Base-by-base conservation (phyloP, 1,140 invertebrate genomes). In the Calephelis virginiensis region DNA sequence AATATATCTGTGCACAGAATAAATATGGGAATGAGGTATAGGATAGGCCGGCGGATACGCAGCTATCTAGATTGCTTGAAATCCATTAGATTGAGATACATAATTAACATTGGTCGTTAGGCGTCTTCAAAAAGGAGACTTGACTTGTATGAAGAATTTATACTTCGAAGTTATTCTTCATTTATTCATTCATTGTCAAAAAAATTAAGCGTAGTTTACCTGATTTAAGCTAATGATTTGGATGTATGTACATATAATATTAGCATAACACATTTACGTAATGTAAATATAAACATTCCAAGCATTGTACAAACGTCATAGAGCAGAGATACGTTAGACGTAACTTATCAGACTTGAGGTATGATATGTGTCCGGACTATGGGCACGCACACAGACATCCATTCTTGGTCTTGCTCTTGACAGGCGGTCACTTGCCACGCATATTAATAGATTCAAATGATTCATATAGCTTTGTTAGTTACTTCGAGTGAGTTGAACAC, bases 361-460 rank as follows among this genome's bases (percentile, higher is more conserved):
- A n/a, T 28, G 53, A 59, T 40, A 59, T 59, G 56, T 28, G 56
- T 40, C 28, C 37, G 63, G 59, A 47, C 50, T 65, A 49, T 63
- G 37, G 28, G 14, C 56, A 64, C 66, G 59, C 69, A 78, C 75
- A 85, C 72, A 77, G 68, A 76, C 71, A 75, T 63, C 67, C 70
- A 70, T 74, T 74, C 72, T 80, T 76, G 73, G 75, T 83, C 85
- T 89, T 86, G 85, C 78, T 89, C 86, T 89, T 89, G 86, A 89
- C 86, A 86, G 73, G 74, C 82, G 87, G 87, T 88, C 85, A 86
- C 85, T 89, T 75, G 85, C 79, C 80, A 83, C 82, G 86, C 86
- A 88, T 89, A 89, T 84, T 89, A 89, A 89, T 89, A 89, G 84
- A 83, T 76, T 72, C 74, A 85, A 88, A 81, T 86, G 86, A 86